These are phyloP conservation scores for Platysteira castanea DNA, from an alignment of 2,113 vertebrate genomes.

Conservation along the genomic window DNA sequence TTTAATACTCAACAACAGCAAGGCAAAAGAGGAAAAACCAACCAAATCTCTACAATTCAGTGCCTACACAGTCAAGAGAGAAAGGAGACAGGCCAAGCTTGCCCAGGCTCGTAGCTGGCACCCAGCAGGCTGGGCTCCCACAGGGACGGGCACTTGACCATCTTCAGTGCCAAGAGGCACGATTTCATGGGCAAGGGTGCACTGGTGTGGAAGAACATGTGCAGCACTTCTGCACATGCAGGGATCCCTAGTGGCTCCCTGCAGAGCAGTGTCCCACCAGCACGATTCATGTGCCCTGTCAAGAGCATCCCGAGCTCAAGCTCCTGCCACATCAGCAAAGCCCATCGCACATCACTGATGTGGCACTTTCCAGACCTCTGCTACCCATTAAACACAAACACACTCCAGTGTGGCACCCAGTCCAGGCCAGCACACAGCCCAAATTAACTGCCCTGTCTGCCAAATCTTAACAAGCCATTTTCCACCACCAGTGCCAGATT, in stretches of 20 bases:
- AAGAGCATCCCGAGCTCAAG: background rate
- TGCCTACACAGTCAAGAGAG: background rate
- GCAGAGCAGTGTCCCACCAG: background rate
- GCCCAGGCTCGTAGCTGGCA: background rate
- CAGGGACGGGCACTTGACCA: accelerated
- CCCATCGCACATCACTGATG: background rate
- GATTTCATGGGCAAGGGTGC: accelerated
- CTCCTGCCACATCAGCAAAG: background rate
- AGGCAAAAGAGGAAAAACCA: background rate
- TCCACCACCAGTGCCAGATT: background rate
- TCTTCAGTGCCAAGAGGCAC: background rate
- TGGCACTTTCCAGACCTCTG: background rate
- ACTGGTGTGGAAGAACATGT: background rate
- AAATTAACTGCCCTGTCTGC: background rate
- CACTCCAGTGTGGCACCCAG: accelerated
- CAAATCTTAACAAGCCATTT: background rate
- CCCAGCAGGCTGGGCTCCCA: background rate
- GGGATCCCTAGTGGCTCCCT: background rate
- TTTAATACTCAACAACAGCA: background rate
- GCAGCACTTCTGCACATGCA: background rate
- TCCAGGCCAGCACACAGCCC: background rate
- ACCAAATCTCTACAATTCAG: background rate
- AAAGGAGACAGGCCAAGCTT: background rate
- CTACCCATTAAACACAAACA: background rate
- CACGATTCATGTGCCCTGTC: accelerated